Conservation (phyloP, 2,113 vertebrate genomes). For the Cromileptes altivelis region DNA sequence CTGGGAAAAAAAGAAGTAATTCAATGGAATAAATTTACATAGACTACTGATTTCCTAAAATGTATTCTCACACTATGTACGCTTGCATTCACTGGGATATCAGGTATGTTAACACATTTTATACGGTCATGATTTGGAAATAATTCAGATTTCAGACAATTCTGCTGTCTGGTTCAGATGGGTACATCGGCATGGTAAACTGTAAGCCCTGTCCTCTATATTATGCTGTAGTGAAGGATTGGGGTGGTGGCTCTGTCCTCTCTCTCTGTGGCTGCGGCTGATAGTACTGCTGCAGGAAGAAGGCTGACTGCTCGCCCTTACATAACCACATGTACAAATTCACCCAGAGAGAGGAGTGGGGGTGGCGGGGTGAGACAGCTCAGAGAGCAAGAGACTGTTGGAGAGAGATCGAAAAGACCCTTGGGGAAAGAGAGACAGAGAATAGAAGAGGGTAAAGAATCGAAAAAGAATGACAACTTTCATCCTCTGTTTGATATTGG, state of each 20-base stretch:
- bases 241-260: constrained; percentile 51
- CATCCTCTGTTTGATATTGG: neutral
- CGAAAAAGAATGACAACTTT: constrained; percentile 11
- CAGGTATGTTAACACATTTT: too few species aligned
- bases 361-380: constrained; percentile 36
- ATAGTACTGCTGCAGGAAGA: constrained; percentile 71
- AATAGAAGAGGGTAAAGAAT: constrained; percentile 24
- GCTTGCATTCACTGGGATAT: neutral
- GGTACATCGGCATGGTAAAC: constrained; percentile 15
- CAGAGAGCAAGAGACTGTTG: constrained; percentile 43
- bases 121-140: neutral
- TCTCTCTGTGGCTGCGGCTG: constrained; percentile 47
- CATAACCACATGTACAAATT: constrained; percentile 73
- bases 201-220: constrained; percentile 40
- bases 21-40: too few species aligned
- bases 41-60: neutral
- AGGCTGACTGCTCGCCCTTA: constrained; percentile 65
- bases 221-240: constrained; percentile 32
- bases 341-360: constrained; percentile 53
- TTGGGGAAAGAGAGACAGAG: constrained; percentile 34
- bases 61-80: neutral
- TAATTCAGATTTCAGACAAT: neutral
- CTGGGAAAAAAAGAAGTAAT: too few species aligned
- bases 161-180: neutral
- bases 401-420: constrained; percentile 53